Evolutionary conservation across 2,888 invertebrate genomes (phyloP).

Genomic region (Cephus pulcher): DNA sequence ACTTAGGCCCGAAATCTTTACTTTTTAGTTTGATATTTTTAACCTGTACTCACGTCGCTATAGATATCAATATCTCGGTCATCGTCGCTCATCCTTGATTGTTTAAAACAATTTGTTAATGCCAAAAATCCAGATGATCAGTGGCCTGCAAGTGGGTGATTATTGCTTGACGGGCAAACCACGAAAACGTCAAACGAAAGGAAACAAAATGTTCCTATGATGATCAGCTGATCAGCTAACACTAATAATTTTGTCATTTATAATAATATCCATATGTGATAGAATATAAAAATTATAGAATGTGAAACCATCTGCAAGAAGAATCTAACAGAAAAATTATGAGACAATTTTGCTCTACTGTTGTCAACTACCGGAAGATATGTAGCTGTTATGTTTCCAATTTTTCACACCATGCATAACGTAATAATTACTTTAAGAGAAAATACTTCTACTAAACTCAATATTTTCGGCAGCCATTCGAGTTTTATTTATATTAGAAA

Average conservation of each 20-base stretch:
- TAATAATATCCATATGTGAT: not conserved
- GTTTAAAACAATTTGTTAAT: not conserved
- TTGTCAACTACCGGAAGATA: not conserved
- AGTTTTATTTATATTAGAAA: not conserved
- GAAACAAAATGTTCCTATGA: slow-evolving; percentile 1
- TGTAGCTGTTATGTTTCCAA: not conserved
- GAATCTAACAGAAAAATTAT: not conserved
- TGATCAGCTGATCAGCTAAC: slow-evolving; percentile 1
- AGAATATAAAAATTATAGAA: not conserved
- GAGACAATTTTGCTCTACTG: not conserved
- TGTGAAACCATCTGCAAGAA: not conserved
- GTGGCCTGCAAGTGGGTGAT: slow-evolving; percentile 4
- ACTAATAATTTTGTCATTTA: not conserved
- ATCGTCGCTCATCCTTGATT: slow-evolving; percentile 86
- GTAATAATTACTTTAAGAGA: not conserved
- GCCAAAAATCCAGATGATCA: not conserved
- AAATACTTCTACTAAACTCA: not conserved
- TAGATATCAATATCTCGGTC: slow-evolving; percentile 95
- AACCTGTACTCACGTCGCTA: slow-evolving; percentile 84
- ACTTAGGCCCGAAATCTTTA: slow-evolving; percentile 6
- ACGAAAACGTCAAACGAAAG: not conserved
- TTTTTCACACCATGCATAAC: not conserved
- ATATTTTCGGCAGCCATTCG: not conserved
- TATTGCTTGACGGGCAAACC: not conserved
- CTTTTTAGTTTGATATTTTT: not conserved